Percentiles rank a stretch among this genome's conserved stretches.
These are phyloP conservation scores for Prunella fulvescens DNA, from an alignment of 2,113 vertebrate species.

Conservation along the genomic window DNA sequence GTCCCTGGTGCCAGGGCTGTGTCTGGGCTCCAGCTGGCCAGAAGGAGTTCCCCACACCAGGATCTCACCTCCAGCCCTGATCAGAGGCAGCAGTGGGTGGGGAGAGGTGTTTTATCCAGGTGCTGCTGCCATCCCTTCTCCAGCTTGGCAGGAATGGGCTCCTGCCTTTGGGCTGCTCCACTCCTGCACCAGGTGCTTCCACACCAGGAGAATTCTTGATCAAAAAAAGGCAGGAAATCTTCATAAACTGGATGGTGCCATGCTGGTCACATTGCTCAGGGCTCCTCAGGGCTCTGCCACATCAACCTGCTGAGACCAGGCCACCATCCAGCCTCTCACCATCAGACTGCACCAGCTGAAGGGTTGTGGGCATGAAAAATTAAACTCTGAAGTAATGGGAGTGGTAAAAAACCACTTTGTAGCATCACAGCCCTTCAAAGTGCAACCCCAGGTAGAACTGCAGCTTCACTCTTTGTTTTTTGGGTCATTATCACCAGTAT, in stretches of 20 bases:
- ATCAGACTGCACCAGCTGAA: fast-evolving
- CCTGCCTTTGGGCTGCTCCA: neutral
- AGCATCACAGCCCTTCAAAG: neutral
- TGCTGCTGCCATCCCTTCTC: neutral
- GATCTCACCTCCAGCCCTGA: neutral
- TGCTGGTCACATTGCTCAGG: neutral
- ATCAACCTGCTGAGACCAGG: neutral
- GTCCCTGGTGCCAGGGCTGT: neutral
- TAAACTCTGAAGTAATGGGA: neutral
- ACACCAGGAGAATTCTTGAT: neutral
- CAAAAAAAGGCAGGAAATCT: neutral
- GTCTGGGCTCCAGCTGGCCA: neutral
- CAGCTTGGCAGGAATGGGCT: neutral
- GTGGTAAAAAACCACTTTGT: fast-evolving
- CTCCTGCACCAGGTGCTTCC: neutral
- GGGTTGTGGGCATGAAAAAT: neutral
- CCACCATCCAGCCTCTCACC: neutral
- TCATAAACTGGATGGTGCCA: fast-evolving
- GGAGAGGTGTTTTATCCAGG: neutral
- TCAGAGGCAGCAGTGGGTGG: neutral
- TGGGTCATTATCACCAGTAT: neutral
- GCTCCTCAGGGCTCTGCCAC: neutral
- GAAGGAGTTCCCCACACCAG: neutral
- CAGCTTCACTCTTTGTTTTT: neutral
- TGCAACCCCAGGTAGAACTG: fast-evolving